Evolutionary conservation across 2,888 invertebrate genomes (phyloP).

Genomic region (Apomyelois bistriatella): DNA sequence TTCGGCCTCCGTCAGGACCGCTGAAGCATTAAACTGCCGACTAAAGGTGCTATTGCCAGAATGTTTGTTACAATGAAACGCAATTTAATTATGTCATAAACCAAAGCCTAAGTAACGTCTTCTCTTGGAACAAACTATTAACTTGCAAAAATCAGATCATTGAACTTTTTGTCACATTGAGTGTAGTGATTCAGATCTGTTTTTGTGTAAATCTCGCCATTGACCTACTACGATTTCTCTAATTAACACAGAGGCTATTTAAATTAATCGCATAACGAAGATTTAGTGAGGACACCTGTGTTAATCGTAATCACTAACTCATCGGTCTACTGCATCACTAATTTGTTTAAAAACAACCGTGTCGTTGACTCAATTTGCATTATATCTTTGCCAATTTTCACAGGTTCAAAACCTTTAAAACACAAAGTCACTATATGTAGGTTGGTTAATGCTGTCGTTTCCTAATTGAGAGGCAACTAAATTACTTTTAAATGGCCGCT

Average conservation of each 20-base stretch:
- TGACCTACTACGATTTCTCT: constrained; percentile 62
- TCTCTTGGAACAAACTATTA: no score
- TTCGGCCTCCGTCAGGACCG: no score
- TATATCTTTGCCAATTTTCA: neutral
- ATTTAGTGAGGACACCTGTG: constrained; percentile 18
- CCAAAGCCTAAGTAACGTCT: no score
- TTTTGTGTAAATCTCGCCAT: constrained; percentile 51
- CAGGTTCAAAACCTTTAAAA: neutral
- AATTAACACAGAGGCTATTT: constrained; percentile 52
- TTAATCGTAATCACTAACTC: constrained; percentile 13
- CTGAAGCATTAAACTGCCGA: no score
- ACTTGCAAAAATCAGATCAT: constrained; percentile 34
- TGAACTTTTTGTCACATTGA: constrained; percentile 41
- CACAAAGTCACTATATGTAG: constrained; percentile 16
- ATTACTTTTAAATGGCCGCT: constrained; percentile 33
- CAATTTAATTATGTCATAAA: no score
- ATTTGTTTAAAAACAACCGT: constrained; percentile 15
- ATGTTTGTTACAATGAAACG: no score
- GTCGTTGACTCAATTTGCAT: constrained; percentile 13
- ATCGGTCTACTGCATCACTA: constrained; percentile 11
- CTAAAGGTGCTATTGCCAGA: no score
- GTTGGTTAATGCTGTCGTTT: constrained; percentile 26
- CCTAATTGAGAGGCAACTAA: constrained; percentile 29
- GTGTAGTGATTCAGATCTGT: constrained; percentile 38
- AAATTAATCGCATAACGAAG: constrained; percentile 29